These are phyloP conservation scores for Dendropsophus ebraccatus DNA, from an alignment of 2,113 vertebrate species.

Conservation along the genomic window DNA sequence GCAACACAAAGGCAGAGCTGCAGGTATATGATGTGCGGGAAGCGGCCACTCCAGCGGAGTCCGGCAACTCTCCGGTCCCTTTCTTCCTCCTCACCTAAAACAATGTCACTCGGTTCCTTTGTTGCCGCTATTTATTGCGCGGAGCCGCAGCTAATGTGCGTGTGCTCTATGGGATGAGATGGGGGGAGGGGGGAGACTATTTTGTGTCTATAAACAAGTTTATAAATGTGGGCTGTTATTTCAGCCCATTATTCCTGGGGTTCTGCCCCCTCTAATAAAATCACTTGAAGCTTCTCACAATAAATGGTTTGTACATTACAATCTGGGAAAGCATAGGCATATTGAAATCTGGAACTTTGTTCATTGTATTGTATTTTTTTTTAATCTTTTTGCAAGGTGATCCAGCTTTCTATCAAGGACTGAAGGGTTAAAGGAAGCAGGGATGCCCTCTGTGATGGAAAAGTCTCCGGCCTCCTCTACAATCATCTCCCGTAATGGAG, in stretches of 20 bases:
- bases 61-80: not conserved
- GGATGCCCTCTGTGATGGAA: slow-evolving; percentile 50
- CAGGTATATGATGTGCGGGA: slow-evolving; percentile 16
- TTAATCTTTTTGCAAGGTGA: not conserved
- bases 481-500: slow-evolving; percentile 22
- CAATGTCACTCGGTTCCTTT: not conserved
- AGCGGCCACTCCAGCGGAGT: not conserved
- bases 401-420: not conserved
- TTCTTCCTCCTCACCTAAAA: not conserved
- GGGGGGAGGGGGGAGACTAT: too few relatives aligned
- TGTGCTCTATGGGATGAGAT: too few relatives aligned
- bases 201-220: too few relatives aligned
- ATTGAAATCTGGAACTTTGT: not conserved
- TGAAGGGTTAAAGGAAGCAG: slow-evolving; percentile 18
- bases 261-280: too few relatives aligned
- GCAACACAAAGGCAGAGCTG: not conserved
- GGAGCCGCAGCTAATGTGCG: too few relatives aligned
- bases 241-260: not conserved
- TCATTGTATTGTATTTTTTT: not conserved
- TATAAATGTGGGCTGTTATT: too few relatives aligned
- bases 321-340: too few relatives aligned
- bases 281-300: too few relatives aligned
- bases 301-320: too few relatives aligned
- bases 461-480: slow-evolving; percentile 28
- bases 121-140: not conserved